These are phyloP conservation scores for Athalia cordata DNA, from an alignment of 2,888 invertebrate species.

Conservation along the genomic window DNA sequence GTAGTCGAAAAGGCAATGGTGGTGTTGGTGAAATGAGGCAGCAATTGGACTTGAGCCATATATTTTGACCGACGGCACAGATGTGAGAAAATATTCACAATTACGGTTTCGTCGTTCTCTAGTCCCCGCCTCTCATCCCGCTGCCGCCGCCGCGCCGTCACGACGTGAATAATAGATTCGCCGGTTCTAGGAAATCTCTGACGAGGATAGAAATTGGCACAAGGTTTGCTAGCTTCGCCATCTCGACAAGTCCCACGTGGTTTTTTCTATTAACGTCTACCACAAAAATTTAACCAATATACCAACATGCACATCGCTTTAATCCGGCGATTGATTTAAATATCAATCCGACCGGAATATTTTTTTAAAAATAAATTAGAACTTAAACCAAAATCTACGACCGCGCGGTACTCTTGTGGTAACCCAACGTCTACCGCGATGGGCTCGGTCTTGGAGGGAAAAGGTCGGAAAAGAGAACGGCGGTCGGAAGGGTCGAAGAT, in stretches of 20 bases:
- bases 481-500: conserved; percentile 21
- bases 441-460: too few relatives aligned
- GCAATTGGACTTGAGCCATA: conserved; percentile 71
- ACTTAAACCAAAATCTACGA: too few relatives aligned
- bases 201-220: conserved; percentile 67
- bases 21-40: conserved; percentile 54
- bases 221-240: conserved; percentile 60
- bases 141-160: conserved; percentile 32
- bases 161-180: conserved; percentile 67
- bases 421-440: too few relatives aligned
- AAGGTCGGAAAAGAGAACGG: too few relatives aligned
- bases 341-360: background rate
- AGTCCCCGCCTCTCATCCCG: conserved; percentile 29
- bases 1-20: background rate
- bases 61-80: conserved; percentile 69
- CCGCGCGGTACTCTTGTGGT: too few relatives aligned
- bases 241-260: conserved; percentile 47
- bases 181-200: conserved; percentile 59
- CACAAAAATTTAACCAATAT: background rate
- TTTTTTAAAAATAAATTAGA: too few relatives aligned
- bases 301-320: background rate
- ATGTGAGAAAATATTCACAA: conserved; percentile 72
- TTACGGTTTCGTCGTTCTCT: conserved; percentile 62
- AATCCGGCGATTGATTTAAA: background rate
- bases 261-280: background rate